Conservation (phyloP, 2,888 invertebrate species). For the Lapara coniferarum region DNA sequence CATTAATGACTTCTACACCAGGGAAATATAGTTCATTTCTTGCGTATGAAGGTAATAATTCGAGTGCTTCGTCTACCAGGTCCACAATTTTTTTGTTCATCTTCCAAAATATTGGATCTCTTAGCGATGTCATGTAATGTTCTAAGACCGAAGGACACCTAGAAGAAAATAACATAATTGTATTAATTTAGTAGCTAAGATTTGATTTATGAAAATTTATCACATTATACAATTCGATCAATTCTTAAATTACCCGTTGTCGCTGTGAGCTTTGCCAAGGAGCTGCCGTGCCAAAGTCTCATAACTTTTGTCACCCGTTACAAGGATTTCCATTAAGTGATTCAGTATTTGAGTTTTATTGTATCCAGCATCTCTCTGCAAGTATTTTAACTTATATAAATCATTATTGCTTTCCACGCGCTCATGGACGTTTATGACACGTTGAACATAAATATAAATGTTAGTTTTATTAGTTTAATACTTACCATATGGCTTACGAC, state of each 20-base stretch:
- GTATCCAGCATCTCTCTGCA: slow-evolving; percentile 66
- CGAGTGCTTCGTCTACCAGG: slow-evolving; percentile 83
- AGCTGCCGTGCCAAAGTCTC: slow-evolving; percentile 60
- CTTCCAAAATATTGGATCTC: slow-evolving; percentile 89
- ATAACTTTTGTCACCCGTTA: slow-evolving; percentile 67
- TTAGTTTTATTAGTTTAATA: slow-evolving; percentile 27
- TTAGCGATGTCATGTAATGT: slow-evolving; percentile 84
- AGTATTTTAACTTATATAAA: slow-evolving; percentile 45
- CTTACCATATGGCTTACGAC: slow-evolving; percentile 67
- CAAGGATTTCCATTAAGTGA: slow-evolving; percentile 68
- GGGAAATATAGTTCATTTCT: slow-evolving; percentile 84
- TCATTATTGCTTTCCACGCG: slow-evolving; percentile 24
- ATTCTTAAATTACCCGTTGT: slow-evolving; percentile 54
- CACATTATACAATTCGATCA: slow-evolving; percentile 35
- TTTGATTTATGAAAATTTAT: slow-evolving; percentile 32
- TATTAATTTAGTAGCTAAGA: slow-evolving; percentile 32
- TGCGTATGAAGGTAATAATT: slow-evolving; percentile 82
- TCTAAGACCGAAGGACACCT: slow-evolving; percentile 65
- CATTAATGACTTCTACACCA: slow-evolving; percentile 84
- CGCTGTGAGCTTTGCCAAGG: slow-evolving; percentile 51
- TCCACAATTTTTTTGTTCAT: slow-evolving; percentile 85
- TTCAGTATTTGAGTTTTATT: slow-evolving; percentile 72
- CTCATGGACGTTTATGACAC: slow-evolving; percentile 3
- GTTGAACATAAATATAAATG: neutral
- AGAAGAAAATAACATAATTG: slow-evolving; percentile 44